These are phyloP conservation scores for Nasua narica DNA, from an alignment of 2,797 vertebrate genomes.

Conservation along the genomic window DNA sequence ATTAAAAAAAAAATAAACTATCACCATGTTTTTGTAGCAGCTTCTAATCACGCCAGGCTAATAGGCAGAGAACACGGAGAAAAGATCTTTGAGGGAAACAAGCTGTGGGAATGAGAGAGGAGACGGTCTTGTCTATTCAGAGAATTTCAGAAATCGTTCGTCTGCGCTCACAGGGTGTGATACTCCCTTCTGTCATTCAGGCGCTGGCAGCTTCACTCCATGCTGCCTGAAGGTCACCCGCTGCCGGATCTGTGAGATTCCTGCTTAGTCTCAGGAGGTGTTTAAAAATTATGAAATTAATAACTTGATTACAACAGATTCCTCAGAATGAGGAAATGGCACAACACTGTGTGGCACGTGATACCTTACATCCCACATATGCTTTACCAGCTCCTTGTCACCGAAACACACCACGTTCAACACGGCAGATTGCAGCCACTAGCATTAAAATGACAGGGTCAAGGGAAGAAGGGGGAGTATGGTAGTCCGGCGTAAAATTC, in stretches of 20 bases:
- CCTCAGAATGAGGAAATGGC: neutral
- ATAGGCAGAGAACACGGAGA: neutral
- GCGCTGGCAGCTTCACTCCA: neutral
- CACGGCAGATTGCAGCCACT: neutral
- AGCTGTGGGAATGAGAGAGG: neutral
- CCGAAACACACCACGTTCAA: neutral
- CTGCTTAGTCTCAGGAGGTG: neutral
- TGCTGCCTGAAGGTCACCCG: neutral
- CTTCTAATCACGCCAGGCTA: neutral
- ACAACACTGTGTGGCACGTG: neutral
- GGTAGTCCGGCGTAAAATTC: neutral
- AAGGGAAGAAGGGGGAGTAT: fast-evolving
- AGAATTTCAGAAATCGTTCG: neutral
- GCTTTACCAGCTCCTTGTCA: neutral
- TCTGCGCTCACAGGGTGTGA: neutral
- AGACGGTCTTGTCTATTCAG: neutral
- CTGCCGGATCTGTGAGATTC: neutral
- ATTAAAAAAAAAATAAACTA: neutral
- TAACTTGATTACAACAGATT: neutral
- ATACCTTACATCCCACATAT: neutral
- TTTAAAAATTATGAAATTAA: neutral
- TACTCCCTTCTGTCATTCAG: neutral
- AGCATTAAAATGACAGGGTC: neutral
- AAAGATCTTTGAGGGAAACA: neutral
- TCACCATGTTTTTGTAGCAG: neutral